Evolutionary conservation across 1,140 invertebrate species (phyloP).

Genomic region (Caerostris extrusa): DNA sequence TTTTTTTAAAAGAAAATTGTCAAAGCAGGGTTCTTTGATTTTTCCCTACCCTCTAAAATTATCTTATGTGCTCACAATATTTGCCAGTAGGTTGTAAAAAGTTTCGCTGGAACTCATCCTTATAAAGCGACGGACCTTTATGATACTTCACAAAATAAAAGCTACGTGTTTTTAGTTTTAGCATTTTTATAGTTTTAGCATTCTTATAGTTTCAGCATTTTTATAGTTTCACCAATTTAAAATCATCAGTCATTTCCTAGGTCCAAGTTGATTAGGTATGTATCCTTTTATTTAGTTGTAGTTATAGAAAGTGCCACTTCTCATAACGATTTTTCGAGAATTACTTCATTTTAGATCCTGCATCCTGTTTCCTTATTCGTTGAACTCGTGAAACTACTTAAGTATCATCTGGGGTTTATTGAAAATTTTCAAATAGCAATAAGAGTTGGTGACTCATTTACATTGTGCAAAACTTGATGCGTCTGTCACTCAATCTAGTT

Average conservation of each 20-base stretch:
- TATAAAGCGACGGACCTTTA: no score
- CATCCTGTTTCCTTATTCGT: slow-evolving; percentile 4
- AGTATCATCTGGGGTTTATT: background rate
- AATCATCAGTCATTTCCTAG: background rate
- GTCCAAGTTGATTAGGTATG: background rate
- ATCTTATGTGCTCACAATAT: no score
- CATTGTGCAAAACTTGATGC: no score
- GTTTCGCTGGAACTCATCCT: no score
- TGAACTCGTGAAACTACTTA: slow-evolving; percentile 11
- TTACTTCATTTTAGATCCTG: slow-evolving; percentile 7
- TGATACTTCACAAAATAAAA: background rate
- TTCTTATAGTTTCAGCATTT: background rate
- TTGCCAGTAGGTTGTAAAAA: no score
- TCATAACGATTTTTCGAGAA: background rate
- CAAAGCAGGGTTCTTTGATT: no score
- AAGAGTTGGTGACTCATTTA: no score
- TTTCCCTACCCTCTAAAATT: no score
- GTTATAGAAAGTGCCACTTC: background rate
- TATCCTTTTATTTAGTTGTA: slow-evolving; percentile 5
- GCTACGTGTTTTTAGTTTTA: background rate
- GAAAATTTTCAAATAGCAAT: no score
- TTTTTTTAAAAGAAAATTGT: no score
- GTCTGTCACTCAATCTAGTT: no score
- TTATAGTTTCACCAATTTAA: background rate
- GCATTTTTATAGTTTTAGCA: background rate